Base-by-base conservation (phyloP, 2,113 vertebrate species). In the Sinocyclocheilus anophthalmus region DNA sequence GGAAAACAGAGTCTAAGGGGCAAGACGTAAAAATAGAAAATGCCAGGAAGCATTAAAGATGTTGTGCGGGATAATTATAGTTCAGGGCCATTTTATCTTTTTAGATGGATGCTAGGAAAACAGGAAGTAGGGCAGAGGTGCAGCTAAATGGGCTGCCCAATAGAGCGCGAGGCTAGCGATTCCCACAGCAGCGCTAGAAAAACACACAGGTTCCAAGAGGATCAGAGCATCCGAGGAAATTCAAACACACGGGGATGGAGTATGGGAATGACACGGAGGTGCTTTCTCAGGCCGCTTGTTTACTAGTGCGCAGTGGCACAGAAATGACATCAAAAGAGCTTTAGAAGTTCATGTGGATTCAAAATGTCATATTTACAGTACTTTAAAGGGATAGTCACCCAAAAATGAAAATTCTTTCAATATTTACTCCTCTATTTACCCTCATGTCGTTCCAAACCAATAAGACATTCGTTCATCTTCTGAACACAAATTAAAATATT, bases 21-120 rank as follows among this genome's bases (percentile, higher is more conserved):
- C 37, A 59, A 30, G 80, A 86, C 37, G 16, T 83, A 89, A 85
- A 39, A 85, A 50, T 78, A 89, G 89, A 86, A 57, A 89, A 88
- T 85, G 65, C 6, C 75, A 75, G 42, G 61, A 84, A 76, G 79
- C 50, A 57, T 77, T 70, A 88, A 67, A 72, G 26, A 73, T 72
- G 45, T 57, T 45, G 85, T 59, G 55, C 2, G 42, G 59, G 78
- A 73, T 53, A 57, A 76, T 84, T 76, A 84, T 76, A 76, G 83
- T 76, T 63, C 57, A 48, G 67, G 55, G 24, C 18, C 20, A 30
- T 76, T 57, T 76, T 84, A 59, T 84, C 70, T 84, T 76, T 73
- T 84, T 65, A 76, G 57, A 14, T 59, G 53, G 24, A 82, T 20
- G 42, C 45, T 37, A 76, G 67, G 70, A 61, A 86, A 73, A 81